Evolutionary conservation across 2,113 vertebrate genomes (phyloP).

Genomic region (Mirza zaza): DNA sequence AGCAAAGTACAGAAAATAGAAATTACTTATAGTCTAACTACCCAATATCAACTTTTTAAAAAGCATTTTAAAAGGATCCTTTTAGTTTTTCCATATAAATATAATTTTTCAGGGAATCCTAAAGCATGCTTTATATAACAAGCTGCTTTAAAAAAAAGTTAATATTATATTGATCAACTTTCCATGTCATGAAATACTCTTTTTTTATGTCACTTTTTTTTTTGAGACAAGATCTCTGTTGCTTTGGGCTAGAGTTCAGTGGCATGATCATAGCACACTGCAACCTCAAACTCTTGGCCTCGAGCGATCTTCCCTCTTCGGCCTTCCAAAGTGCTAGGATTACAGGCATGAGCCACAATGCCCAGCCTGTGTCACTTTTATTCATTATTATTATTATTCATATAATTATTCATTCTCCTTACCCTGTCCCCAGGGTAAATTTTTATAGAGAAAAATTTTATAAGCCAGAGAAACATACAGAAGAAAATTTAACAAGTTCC

Average conservation of each 20-base stretch:
- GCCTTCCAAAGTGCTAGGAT: too few relatives aligned
- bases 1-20: background rate
- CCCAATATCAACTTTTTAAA: background rate
- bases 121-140: slow-evolving; percentile 34
- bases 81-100: background rate
- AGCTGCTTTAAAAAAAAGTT: background rate
- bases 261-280: too few relatives aligned
- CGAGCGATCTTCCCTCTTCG: too few relatives aligned
- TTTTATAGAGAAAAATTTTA: background rate
- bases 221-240: background rate
- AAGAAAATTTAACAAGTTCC: background rate
- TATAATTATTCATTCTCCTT: background rate
- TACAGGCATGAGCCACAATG: too few relatives aligned
- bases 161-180: background rate
- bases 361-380: background rate
- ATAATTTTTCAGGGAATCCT: background rate
- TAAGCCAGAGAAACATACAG: background rate
- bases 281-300: too few relatives aligned
- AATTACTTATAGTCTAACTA: background rate
- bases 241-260: too few relatives aligned
- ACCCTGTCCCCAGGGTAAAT: background rate
- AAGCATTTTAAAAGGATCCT: background rate
- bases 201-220: background rate
- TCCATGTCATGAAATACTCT: background rate
- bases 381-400: background rate